A percentile compares a stretch with the other conserved stretches of the same genome.
Conservation (phyloP, 2,797 vertebrate species). For the Tangara arthus region DNA sequence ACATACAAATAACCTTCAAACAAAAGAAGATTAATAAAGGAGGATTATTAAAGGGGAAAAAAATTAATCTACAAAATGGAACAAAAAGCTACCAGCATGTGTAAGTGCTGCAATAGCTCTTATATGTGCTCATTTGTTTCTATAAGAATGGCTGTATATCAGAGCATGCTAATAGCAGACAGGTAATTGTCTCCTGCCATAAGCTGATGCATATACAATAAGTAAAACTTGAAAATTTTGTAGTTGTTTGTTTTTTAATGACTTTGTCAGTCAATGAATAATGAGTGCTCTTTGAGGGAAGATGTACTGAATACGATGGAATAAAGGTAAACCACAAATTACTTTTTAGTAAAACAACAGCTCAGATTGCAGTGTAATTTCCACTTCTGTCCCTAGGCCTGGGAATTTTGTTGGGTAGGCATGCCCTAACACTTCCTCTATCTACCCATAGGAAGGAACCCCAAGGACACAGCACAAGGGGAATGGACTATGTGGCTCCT, state of each 20-base stretch:
- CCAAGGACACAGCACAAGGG: not conserved
- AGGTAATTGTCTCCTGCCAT: not conserved
- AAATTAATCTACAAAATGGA: not conserved
- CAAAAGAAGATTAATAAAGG: not conserved
- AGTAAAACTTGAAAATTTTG: not conserved
- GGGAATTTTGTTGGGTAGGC: not conserved
- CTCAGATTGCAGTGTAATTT: not conserved
- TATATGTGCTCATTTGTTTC: not conserved
- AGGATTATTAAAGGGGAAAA: not conserved
- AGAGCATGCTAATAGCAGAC: not conserved
- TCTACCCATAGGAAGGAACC: not conserved
- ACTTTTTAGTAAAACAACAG: not conserved
- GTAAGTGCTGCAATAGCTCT: not conserved
- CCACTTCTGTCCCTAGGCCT: not conserved
- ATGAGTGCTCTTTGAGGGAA: not conserved
- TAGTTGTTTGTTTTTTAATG: not conserved
- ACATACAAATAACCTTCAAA: not conserved
- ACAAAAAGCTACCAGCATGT: accelerated
- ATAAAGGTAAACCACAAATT: not conserved
- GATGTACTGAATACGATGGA: not conserved
- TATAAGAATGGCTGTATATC: not conserved
- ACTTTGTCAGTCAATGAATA: not conserved
- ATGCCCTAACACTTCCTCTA: not conserved
- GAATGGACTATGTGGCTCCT: not conserved
- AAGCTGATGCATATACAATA: not conserved